Evolutionary conservation across 2,888 invertebrate species (phyloP).

Genomic region (Himalopsyche anomala): DNA sequence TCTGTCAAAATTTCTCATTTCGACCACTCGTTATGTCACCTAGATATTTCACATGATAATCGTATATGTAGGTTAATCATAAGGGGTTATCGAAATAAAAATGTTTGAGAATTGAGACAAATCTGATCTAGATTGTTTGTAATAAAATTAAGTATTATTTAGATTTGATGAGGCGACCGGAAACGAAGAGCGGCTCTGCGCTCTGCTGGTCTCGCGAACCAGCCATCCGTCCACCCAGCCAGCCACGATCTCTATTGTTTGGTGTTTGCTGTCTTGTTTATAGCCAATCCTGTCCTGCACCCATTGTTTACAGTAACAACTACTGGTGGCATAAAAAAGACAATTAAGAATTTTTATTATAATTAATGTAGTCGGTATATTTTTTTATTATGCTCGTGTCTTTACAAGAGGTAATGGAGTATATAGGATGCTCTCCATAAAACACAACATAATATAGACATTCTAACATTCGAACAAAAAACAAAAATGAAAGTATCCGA

Average conservation of each 20-base stretch:
- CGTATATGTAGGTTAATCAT: no score
- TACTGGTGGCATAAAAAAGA: constrained; percentile 5
- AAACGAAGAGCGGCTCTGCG: constrained; percentile 62
- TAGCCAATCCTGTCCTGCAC: constrained; percentile 53
- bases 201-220: constrained; percentile 53
- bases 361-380: no score
- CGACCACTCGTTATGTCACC: no score
- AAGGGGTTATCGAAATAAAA: neutral
- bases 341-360: no score
- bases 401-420: no score
- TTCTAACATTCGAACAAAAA: no score
- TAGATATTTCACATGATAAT: no score
- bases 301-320: constrained; percentile 46
- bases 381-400: no score
- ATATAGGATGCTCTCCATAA: no score
- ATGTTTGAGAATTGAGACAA: neutral
- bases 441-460: no score
- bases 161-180: constrained; percentile 54
- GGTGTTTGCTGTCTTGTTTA: constrained; percentile 44
- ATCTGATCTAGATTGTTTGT: constrained; percentile 31
- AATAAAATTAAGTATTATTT: constrained; percentile 31
- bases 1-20: no score
- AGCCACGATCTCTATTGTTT: constrained; percentile 49
- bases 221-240: constrained; percentile 53
- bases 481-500: no score